Percentiles rank a stretch among this genome's conserved stretches.
phyloP scores from a whole-genome alignment of 2,113 vertebrate species.

The Collichthys lucidus region DNA sequence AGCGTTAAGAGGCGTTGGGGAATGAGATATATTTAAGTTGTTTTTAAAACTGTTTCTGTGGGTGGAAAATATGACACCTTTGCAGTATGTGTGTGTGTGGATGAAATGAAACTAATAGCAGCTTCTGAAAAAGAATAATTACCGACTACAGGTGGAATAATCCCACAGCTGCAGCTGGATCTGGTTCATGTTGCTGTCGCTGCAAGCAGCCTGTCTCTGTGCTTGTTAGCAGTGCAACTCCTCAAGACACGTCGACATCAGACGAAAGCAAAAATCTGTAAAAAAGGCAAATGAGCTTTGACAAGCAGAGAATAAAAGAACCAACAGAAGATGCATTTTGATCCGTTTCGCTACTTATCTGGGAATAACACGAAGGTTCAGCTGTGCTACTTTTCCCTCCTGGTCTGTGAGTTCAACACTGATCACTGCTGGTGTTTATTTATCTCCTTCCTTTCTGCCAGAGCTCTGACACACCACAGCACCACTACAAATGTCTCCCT shows the following conservation, averaged over 20 bases:
- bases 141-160: neutral
- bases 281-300: conserved; percentile 26
- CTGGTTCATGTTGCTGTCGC: neutral
- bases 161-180: conserved; percentile 8
- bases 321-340: conserved; percentile 36
- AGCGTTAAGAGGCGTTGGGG: too few relatives aligned
- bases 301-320: conserved; percentile 33
- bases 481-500: conserved; percentile 26
- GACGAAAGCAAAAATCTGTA: conserved; percentile 35
- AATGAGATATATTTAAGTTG: too few relatives aligned
- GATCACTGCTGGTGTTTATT: conserved; percentile 32
- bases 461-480: conserved; percentile 26
- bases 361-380: neutral
- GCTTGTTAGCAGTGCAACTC: conserved; percentile 28
- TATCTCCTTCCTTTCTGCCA: conserved; percentile 10
- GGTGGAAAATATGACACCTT: neutral
- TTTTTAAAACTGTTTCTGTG: neutral
- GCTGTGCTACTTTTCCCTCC: neutral
- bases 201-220: conserved; percentile 8
- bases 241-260: conserved; percentile 38
- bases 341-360: conserved; percentile 47
- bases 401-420: conserved; percentile 19
- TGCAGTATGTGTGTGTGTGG: neutral
- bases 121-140: neutral
- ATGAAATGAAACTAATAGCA: neutral